Percentiles rank a stretch among this genome's conserved stretches.
Evolutionary conservation across 1,140 invertebrate species (phyloP).

Genomic region (Acyrthosiphon pisum): DNA sequence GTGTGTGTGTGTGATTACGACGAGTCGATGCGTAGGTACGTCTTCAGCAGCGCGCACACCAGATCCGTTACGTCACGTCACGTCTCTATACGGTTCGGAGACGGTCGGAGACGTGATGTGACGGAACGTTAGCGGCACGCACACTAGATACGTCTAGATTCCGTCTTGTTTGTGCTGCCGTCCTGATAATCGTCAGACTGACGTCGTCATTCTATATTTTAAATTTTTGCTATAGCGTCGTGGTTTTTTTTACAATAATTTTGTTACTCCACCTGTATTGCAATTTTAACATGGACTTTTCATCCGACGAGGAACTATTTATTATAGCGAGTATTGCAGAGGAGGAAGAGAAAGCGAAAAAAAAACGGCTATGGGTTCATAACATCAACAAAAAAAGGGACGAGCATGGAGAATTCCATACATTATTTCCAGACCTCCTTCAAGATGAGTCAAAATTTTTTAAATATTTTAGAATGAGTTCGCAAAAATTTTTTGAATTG

Average conservation of each 20-base stretch:
- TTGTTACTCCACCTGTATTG: not conserved
- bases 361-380: constrained; percentile 3
- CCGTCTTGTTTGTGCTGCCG: no score
- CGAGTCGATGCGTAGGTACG: no score
- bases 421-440: constrained; percentile 14
- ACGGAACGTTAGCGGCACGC: not conserved
- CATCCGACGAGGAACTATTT: not conserved
- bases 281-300: not conserved
- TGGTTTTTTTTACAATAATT: not conserved
- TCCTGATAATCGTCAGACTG: not conserved
- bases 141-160: not conserved
- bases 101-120: no score
- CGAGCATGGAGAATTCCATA: constrained; percentile 2
- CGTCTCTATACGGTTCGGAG: not conserved
- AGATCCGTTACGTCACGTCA: not conserved
- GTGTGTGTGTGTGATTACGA: no score
- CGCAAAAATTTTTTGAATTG: not conserved
- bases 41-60: not conserved
- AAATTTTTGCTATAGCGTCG: not conserved
- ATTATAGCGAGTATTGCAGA: not conserved
- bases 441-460: constrained; percentile 12
- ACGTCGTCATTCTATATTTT: not conserved
- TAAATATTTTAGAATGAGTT: constrained; percentile 12
- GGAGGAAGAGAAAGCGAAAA: not conserved
- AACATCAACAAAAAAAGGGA: not conserved